Base-by-base conservation (phyloP, 2,113 vertebrate genomes). In the Xyrauchen texanus region DNA sequence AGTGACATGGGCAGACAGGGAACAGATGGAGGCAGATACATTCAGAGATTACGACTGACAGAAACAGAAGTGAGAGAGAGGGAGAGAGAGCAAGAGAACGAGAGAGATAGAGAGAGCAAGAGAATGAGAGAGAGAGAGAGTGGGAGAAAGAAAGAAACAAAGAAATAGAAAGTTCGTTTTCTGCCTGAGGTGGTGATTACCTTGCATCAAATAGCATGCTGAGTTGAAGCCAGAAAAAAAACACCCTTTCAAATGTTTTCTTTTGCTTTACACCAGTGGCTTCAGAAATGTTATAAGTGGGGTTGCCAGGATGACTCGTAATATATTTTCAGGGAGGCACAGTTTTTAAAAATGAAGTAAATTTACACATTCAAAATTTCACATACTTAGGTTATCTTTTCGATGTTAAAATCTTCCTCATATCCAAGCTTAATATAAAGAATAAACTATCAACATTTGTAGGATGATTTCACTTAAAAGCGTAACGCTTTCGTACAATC, bases 191-290 rank as follows among this genome's bases (percentile, higher is more conserved):
- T 60, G 55, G 8, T 45, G 42, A 72, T 60, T 42, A 46, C 42
- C 34, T 71, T 58, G 34, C 53, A 8, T 71, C 42, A 72, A 72
- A 72, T 72, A 58, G n/a, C 53, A 72, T 58, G 12, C 53, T 46
- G 69, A 57, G 52, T 45, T 45, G 8, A 57, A 57, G 52, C 51
- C 55, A 55, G 51, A 57, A 70, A 51, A 57, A 69, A 47, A 53
- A 57, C 21, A 34, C 21, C 21, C 21, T 34, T 34, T 34, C 21
- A 34, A 71, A 58, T 21, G n/a, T 15, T 55, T 70, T 71, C 34
- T 11, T 67, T 11, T n/a, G 53, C 42, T 58, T 58, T 71, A 58
- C 8, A 58, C 15, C 15, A 42, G n/a, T 53, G 7, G 16, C 68
- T 69, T 21, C 11, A 42, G 7, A 69, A 55, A 6, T 69, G 34